Base-by-base conservation (phyloP, 2,113 vertebrate species). In the Polyodon spathula region DNA sequence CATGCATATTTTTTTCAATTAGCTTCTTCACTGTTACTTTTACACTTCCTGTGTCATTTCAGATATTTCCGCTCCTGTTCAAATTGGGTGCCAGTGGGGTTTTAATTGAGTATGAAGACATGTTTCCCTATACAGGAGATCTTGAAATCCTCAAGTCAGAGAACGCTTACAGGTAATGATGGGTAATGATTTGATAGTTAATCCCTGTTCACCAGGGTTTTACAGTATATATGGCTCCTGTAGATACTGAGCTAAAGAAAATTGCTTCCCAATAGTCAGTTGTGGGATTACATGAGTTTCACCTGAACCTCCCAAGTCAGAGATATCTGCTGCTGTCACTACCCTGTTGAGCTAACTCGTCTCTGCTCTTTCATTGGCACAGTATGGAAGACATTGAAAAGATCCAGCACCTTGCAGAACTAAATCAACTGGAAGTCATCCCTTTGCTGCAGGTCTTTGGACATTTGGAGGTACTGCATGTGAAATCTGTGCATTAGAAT, bases 361-460 rank as follows among this genome's bases (percentile, higher is more conserved):
- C 27, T 37, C 6, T 40, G 40, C 54, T 43, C 60, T 64, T 54
- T 71, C 71, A 63, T 68, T 66, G 55, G 37, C 41, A n/a, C 73
- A 90, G 88, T 0, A 71, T 73, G 48, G 75, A 79, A 17, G 88
- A 90, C 59, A 58, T 90, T 0, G 68, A 78, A 40, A 68, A 63
- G 50, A 84, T 90, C 51, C 81, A 76, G 63, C 73, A 71, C 9
- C 58, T 88, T 71, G 89, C 89, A 0, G 72, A 73, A 40, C 71
- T 68, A 0, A 76, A 80, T 65, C 77, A 82, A 9, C 78, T 90
- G 61, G 84, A 87, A 62, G 68, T 90, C 66, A 77, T 90, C 58
- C 89, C 89, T 0, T 67, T 90, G 59, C 78, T 90, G 60, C 89
- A 90, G 70, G 86, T 84, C 39, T 90, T 90, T 7, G 89, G 89